Evolutionary conservation across 2,797 vertebrate species (phyloP).

Genomic region (Fringilla coelebs): DNA sequence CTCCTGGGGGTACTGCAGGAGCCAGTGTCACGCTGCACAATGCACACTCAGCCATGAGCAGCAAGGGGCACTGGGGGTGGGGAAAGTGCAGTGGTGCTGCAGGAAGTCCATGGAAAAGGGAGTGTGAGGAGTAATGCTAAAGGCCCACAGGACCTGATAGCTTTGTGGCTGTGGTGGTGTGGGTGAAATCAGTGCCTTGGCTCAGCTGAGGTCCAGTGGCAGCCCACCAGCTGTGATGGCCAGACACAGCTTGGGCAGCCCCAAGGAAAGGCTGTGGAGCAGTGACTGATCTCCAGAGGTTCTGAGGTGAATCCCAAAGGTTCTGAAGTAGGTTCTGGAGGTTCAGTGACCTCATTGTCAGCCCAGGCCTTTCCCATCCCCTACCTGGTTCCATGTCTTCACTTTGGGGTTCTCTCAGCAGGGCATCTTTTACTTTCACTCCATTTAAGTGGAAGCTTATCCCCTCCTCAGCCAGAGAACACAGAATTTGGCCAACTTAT

Average conservation of each 20-base stretch:
- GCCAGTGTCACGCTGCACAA: neutral
- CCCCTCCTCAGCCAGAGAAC: neutral
- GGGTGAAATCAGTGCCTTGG: neutral
- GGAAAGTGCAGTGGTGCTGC: neutral
- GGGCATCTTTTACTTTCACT: neutral
- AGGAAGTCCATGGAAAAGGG: neutral
- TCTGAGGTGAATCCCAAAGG: neutral
- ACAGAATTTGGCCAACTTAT: neutral
- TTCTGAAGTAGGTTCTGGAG: neutral
- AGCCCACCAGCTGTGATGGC: neutral
- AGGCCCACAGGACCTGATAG: neutral
- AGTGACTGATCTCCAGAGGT: neutral
- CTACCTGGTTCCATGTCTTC: neutral
- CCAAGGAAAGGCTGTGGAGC: rapidly evolving
- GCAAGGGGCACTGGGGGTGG: rapidly evolving
- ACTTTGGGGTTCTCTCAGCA: neutral
- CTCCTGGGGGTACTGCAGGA: neutral
- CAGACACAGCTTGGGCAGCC: neutral
- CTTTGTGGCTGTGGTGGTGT: neutral
- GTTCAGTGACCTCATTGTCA: neutral
- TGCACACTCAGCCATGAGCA: neutral
- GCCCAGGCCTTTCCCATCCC: neutral
- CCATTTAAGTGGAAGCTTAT: neutral
- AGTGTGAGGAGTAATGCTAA: neutral
- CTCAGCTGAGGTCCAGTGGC: neutral